Percentiles rank a stretch among this genome's conserved stretches.
Conservation (phyloP, 2,888 invertebrate species). For the Axea sp. region DNA sequence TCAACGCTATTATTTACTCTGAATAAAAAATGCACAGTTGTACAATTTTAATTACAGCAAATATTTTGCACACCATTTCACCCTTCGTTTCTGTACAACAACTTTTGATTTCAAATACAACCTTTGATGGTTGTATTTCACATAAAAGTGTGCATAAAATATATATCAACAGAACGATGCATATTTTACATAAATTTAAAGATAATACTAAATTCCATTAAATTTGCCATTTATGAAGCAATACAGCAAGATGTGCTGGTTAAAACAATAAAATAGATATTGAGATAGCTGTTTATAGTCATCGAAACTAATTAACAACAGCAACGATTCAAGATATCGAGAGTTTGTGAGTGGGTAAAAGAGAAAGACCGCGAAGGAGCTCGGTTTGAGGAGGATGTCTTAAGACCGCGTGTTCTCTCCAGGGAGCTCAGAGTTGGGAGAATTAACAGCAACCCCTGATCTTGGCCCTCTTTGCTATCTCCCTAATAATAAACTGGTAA, state of each 20-base stretch:
- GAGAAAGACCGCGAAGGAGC: slow-evolving; percentile 58
- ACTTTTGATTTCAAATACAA: too few relatives aligned
- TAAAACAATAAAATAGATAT: slow-evolving; percentile 45
- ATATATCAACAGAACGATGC: too few relatives aligned
- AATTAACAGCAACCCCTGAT: slow-evolving; percentile 78
- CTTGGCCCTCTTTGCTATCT: slow-evolving; percentile 76
- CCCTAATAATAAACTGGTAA: slow-evolving; percentile 79
- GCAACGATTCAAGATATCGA: slow-evolving; percentile 73
- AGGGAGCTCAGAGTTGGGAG: slow-evolving; percentile 76
- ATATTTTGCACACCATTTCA: too few relatives aligned
- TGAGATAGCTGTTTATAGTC: slow-evolving; percentile 71
- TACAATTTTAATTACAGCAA: too few relatives aligned
- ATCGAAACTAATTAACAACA: slow-evolving; percentile 74
- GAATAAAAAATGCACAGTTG: too few relatives aligned
- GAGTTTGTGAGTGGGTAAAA: slow-evolving; percentile 62
- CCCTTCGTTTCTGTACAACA: too few relatives aligned
- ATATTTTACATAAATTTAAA: too few relatives aligned
- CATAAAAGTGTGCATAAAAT: too few relatives aligned
- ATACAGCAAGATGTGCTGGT: slow-evolving; percentile 9
- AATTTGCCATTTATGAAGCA: neutral
- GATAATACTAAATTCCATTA: neutral
- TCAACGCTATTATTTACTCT: too few relatives aligned
- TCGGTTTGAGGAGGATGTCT: slow-evolving; percentile 71
- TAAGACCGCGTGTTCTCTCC: slow-evolving; percentile 75
- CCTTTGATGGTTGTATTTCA: too few relatives aligned